Evolutionary conservation across 1,140 invertebrate species (phyloP), one percentile per base, ranked within the genome.

Genomic region (Coenobita brevimanus): DNA sequence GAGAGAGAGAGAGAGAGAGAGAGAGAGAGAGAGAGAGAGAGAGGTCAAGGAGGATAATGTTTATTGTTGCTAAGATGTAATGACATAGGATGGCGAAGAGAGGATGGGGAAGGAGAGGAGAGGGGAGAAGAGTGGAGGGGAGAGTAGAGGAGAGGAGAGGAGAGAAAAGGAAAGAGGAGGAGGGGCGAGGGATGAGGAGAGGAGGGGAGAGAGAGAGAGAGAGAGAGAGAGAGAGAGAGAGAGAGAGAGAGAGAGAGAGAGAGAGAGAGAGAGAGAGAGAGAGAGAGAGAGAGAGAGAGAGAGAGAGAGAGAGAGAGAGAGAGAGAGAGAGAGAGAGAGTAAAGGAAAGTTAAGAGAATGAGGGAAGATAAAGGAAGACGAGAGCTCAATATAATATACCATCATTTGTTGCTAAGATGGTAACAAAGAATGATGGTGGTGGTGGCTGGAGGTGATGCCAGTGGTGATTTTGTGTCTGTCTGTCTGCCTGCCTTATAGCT

Each of bases 21-120:
- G 36, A 24, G 15, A 21, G 10, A 33, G 36, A 33, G 62, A 67
- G 62, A 24, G 6, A 10, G 62, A 67, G 10, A 24, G 36, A 33
- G 62, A 67, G 62, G 62, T 38, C 33, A 38, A 33, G 67, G 67
- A 71, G 67, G 67, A 71, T 10, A n/a, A 30, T 30, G 67, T 71
- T n/a, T n/a, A n/a, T n/a, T n/a, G n/a, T n/a, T n/a, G n/a, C n/a
- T n/a, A n/a, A n/a, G 67, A 38, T 57, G 13, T 13, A 33, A 38
- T 15, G 24, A 24, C 13, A 71, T 4, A 71, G 8, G 6, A 71
- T 13, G 30, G 21, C 15, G 30, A 71, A n/a, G 67, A 71, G 30
- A 38, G 41, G 8, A 1, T 38, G 24, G 67, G 41, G 30, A 38
- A 71, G 67, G 67, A 71, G 30, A 38, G 41, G 67, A n/a, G 41